A percentile compares a stretch with the other conserved stretches of the same genome.
Conservation (phyloP, 1,140 invertebrate species). For the Drosophila elegans region DNA sequence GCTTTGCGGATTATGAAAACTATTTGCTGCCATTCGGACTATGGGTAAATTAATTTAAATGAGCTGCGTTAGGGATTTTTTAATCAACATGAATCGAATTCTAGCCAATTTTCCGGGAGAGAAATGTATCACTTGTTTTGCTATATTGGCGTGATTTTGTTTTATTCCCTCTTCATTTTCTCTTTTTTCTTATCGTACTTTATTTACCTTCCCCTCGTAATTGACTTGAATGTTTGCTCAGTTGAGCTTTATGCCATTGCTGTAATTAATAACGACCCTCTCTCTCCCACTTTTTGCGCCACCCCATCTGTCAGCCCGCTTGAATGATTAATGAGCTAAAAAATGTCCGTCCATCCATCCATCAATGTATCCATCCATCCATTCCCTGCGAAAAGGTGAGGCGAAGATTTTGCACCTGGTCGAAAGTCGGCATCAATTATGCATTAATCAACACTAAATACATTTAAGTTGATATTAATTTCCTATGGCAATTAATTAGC, state of each 20-base stretch:
- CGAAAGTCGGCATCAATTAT: conserved; percentile 47
- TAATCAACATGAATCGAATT: conserved; percentile 15
- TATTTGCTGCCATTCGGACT: conserved; percentile 1
- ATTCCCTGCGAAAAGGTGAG: conserved; percentile 26
- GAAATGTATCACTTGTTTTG: not conserved
- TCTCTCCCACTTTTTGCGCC: not conserved
- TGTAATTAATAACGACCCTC: conserved; percentile 54
- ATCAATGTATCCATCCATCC: not conserved
- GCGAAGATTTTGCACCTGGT: conserved; percentile 41
- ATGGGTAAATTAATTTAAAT: conserved; percentile 48
- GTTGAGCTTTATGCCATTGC: conserved; percentile 52
- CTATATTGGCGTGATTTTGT: not conserved
- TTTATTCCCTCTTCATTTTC: not conserved
- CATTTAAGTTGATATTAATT: conserved; percentile 65
- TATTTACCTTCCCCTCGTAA: conserved; percentile 36
- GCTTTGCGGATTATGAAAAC: conserved; percentile 38
- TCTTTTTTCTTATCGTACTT: conserved; percentile 4
- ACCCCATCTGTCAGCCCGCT: conserved; percentile 15
- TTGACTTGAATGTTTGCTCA: conserved; percentile 58
- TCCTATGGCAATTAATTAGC: conserved; percentile 56
- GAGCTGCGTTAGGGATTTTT: conserved; percentile 10
- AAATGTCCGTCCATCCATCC: conserved; percentile 37
- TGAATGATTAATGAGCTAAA: conserved; percentile 64
- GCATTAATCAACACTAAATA: conserved; percentile 66
- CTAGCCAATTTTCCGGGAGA: not conserved